Evolutionary conservation across 2,113 vertebrate species (phyloP), one percentile per base, ranked within the genome.

Genomic region (Echinops telfairi): DNA sequence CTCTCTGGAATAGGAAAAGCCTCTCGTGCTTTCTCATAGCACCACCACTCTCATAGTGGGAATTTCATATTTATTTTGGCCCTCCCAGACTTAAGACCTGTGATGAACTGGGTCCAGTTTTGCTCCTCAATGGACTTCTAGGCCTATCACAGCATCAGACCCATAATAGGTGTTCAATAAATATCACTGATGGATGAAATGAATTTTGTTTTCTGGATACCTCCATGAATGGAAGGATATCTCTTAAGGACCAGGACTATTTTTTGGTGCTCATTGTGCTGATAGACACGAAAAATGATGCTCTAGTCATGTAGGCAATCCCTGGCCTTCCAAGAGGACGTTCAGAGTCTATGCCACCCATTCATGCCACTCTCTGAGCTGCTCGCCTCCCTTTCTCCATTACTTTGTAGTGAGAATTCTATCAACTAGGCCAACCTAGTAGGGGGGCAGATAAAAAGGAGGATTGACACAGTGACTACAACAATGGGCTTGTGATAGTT

Each of bases 121-220:
- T 80, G 22, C 31, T 92, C 33, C 29, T 58, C 68, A 90, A 7
- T 77, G 47, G 23, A 71, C 89, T 81, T 86, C 60, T 80, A 64
- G 33, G 25, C 6, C 70, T 17, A 53, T 84, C n/a, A 90, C 4
- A 88, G 25, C 53, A 71, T 20, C 25, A 88, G 89, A 58, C 33
- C 31, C 12, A 23, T 4, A 25, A 10, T 76, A 75, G 43, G 15
- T 43, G 7, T 1, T 58, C 33, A 4, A 3, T 31, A 90, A 29
- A 60, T 62, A 77, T 1, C 12, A 8, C 12, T 91, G 20, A 86
- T 84, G 66, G 84, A 19, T 62, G 36, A 86, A 83, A 57, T 5
- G 14, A 84, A 73, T 86, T 89, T 64, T 90, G 17, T 70, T 89
- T 84, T 77, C 17, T 11, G n/a, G 25, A 62, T 40, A 68, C 14